Conservation (phyloP, 2,113 vertebrate genomes). For the Pterocles burchelli region DNA sequence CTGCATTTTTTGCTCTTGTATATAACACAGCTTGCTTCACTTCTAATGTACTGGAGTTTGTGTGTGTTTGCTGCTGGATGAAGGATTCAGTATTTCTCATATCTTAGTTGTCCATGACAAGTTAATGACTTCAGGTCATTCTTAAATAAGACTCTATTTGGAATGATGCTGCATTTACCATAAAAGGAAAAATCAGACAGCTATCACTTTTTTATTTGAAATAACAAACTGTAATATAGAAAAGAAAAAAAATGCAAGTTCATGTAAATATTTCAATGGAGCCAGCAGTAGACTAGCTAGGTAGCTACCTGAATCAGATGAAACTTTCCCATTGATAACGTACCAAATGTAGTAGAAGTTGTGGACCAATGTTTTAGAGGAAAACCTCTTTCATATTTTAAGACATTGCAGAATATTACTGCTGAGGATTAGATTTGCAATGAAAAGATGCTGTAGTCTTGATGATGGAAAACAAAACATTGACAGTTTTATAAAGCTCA, state of each 20-base stretch:
- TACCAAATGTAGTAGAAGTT: neutral
- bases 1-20: neutral
- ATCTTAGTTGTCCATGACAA: neutral
- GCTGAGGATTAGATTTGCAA: neutral
- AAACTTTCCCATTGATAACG: neutral
- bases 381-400: neutral
- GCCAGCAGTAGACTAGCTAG: neutral
- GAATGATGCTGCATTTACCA: neutral
- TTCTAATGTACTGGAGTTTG: neutral
- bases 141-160: neutral
- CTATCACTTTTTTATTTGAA: neutral
- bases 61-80: neutral
- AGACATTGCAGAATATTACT: neutral
- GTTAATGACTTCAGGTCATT: neutral
- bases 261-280: neutral
- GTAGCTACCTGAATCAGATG: neutral
- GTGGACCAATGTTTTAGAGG: neutral
- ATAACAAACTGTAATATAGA: neutral
- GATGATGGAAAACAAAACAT: neutral
- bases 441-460: neutral
- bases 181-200: neutral
- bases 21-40: neutral
- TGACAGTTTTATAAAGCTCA: neutral
- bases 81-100: neutral
- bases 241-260: neutral